phyloP scores from a whole-genome alignment of 2,113 vertebrate genomes.

The Paralichthys olivaceus region DNA sequence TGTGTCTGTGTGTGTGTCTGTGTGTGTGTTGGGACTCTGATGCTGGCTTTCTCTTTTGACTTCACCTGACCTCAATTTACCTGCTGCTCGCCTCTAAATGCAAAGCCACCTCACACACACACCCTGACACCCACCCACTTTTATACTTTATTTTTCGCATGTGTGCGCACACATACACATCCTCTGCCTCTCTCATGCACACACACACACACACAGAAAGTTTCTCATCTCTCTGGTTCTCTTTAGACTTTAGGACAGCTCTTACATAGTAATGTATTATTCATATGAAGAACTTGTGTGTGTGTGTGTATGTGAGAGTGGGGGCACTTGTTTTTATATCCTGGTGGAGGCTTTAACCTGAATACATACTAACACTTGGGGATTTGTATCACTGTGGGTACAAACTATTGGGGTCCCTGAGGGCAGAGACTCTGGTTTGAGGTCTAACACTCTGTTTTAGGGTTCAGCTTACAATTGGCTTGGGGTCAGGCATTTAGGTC shows the following conservation, averaged over 20 bases:
- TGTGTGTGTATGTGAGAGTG: conserved; percentile 25
- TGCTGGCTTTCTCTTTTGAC: conserved; percentile 66
- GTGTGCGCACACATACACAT: conserved; percentile 12
- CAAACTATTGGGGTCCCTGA: not conserved
- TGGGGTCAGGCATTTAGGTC: not conserved
- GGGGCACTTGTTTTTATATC: not conserved
- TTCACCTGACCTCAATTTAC: conserved; percentile 76
- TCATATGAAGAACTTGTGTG: conserved; percentile 9
- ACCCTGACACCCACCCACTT: conserved; percentile 6
- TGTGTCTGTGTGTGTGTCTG: conserved; percentile 26
- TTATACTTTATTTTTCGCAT: too few species aligned
- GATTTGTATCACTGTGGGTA: not conserved
- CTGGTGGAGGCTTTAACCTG: not conserved
- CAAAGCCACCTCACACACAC: conserved; percentile 7
- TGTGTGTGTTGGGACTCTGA: conserved; percentile 12
- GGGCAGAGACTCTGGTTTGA: not conserved
- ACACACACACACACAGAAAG: too few species aligned
- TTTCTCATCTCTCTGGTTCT: not conserved
- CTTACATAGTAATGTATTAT: not conserved
- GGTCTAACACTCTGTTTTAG: not conserved
- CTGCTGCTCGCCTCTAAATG: conserved; percentile 50
- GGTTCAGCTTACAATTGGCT: not conserved
- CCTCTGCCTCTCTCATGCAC: too few species aligned
- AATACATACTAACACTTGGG: not conserved
- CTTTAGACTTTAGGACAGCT: not conserved